Conservation (phyloP, 2,888 invertebrate genomes). For the Spilarctia lutea region DNA sequence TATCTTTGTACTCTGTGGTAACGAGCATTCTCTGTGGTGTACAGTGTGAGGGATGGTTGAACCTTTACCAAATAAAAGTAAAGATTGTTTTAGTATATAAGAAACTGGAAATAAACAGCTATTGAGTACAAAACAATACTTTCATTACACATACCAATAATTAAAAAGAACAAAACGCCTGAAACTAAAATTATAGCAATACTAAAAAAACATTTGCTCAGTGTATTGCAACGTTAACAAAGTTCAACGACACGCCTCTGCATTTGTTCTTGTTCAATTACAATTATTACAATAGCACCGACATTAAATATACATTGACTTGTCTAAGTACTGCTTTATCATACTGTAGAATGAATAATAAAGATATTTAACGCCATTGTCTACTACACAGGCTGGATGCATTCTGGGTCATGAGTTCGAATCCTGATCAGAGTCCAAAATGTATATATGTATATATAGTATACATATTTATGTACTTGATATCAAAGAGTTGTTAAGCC, state of each 20-base stretch:
- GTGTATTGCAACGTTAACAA: not conserved
- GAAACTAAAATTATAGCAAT: constrained; percentile 18
- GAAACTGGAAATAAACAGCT: no score
- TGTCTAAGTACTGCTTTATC: not conserved
- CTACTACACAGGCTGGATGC: not conserved
- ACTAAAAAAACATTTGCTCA: constrained; percentile 19
- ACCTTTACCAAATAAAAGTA: no score
- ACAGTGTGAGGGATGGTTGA: no score
- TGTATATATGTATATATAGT: no score
- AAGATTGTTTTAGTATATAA: no score
- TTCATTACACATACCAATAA: no score
- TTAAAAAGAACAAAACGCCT: constrained; percentile 17
- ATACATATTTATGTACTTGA: no score
- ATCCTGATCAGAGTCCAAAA: not conserved
- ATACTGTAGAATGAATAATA: not conserved
- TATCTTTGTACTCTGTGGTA: no score
- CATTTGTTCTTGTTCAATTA: not conserved
- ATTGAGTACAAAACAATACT: no score
- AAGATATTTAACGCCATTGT: not conserved
- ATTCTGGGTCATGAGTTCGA: not conserved
- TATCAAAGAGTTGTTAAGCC: no score
- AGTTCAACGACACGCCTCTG: not conserved
- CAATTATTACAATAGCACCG: not conserved
- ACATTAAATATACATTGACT: not conserved
- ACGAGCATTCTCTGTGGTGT: no score